Base-by-base conservation (phyloP, 2,888 invertebrate species). In the Parnassius smintheus region DNA sequence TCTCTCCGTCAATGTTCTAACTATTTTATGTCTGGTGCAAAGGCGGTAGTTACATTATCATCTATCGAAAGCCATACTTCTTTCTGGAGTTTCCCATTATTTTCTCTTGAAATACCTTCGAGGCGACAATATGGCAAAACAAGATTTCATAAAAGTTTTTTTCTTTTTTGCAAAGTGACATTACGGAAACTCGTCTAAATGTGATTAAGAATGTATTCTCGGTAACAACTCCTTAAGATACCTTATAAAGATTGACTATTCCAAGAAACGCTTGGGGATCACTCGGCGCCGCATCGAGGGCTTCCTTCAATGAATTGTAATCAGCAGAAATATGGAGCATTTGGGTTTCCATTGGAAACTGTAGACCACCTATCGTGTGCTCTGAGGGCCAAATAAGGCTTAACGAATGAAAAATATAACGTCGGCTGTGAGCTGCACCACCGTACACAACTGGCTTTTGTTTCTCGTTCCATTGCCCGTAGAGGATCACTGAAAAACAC, bases 261-360 rank as follows among this genome's bases (percentile, higher is more conserved):
- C 75, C 78, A n/a, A 90, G 75, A n/a, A 88, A 71, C 0, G 88
- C 83, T 18, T 78, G 75, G 0, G 79, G 81, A 62, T 90, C 89
- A 3, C 64, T 75, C 0, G 61, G 9, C 0, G 85, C 74, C 0
- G 78, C 78, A 0, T 66, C 56, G 0, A 86, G 22, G 0, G 89
- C 88, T 0, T 78, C 75, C 0, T 76, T 63, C 3, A 82, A 54
- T 0, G 73, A 70, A 2, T 66, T 66, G 54, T 88, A 88, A 48
- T 88, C 86, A 0, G 83, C 81, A 1, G 88, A 83, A 50, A 88
- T 69, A 61, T 82, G 83, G 4, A 83, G 55, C 0, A 74, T 74
- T 69, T 89, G 89, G 18, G 71, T 83, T 66, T 90, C 89, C 54
- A 88, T 48, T 0, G 89, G 88, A 67, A 78, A 88, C 46, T 75